Conservation (phyloP, 2,797 vertebrate species). For the Rhinichthys osculus region DNA sequence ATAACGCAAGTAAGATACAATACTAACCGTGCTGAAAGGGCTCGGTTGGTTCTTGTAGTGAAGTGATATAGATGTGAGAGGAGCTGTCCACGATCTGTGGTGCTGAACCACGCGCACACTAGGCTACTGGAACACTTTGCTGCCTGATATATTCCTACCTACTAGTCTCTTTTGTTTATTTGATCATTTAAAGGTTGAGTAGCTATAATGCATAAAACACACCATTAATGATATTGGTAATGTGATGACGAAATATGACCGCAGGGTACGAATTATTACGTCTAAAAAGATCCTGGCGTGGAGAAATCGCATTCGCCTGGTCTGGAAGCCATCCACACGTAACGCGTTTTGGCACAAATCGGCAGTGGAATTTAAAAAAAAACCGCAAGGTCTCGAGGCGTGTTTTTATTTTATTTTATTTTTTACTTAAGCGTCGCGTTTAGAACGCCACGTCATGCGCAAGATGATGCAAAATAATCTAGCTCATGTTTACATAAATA, state of each 20-base stretch:
- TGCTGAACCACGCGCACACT: constrained; percentile 64
- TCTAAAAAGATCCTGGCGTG: neutral
- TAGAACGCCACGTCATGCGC: neutral
- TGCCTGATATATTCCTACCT: neutral
- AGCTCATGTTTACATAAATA: neutral
- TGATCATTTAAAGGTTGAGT: neutral
- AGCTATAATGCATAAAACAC: neutral
- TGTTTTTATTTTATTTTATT: neutral
- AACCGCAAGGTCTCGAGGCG: neutral
- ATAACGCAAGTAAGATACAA: neutral
- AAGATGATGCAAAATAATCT: neutral
- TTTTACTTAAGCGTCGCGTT: neutral
- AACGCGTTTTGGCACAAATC: neutral
- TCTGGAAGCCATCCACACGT: neutral
- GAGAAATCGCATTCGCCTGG: neutral
- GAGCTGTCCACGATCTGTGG: constrained; percentile 69
- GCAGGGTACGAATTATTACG: neutral
- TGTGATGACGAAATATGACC: neutral
- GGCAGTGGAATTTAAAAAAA: neutral
- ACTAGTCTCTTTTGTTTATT: neutral
- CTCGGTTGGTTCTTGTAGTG: neutral
- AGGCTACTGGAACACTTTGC: constrained; percentile 1
- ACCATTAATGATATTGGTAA: neutral
- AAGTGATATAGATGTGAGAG: constrained; percentile 48
- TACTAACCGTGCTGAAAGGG: neutral